These are phyloP conservation scores for Acrocephalus arundinaceus DNA, from an alignment of 2,113 vertebrate genomes.

Conservation along the genomic window DNA sequence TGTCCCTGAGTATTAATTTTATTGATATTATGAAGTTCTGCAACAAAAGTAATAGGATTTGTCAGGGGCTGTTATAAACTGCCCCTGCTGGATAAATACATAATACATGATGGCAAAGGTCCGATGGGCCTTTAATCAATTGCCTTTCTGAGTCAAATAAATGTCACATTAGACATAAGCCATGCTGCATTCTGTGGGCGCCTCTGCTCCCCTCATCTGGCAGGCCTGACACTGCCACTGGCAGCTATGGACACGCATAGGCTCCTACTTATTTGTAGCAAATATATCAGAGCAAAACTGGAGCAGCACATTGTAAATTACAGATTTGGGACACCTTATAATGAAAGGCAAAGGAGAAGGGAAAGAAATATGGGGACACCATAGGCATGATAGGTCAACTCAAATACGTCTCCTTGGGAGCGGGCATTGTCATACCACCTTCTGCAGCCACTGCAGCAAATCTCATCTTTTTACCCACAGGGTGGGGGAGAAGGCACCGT, in stretches of 20 bases:
- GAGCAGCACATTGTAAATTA: slow-evolving; percentile 40
- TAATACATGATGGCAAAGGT: slow-evolving; percentile 68
- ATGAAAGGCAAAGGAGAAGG: slow-evolving; percentile 32
- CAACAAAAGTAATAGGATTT: slow-evolving; percentile 66
- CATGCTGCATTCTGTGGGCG: slow-evolving; percentile 31
- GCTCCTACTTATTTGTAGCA: slow-evolving; percentile 47
- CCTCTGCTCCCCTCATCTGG: slow-evolving; percentile 40
- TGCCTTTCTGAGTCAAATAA: slow-evolving; percentile 71
- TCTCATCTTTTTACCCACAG: neutral
- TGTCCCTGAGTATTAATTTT: slow-evolving; percentile 10
- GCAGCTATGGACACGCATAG: slow-evolving; percentile 24
- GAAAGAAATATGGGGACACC: slow-evolving; percentile 57
- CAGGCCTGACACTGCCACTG: neutral
- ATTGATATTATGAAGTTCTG: slow-evolving; percentile 46
- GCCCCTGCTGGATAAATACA: slow-evolving; percentile 68
- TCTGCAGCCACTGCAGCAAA: neutral
- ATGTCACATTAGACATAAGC: slow-evolving; percentile 65
- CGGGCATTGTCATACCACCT: neutral
- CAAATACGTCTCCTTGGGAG: neutral
- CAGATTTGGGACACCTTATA: slow-evolving; percentile 49
- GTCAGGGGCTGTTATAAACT: slow-evolving; percentile 59
- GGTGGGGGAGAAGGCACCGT: neutral
- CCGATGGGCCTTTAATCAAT: slow-evolving; percentile 71
- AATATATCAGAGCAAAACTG: slow-evolving; percentile 29
- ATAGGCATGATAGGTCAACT: slow-evolving; percentile 30